These are phyloP conservation scores for Eclectus roratus DNA, from an alignment of 2,113 vertebrate genomes.

Conservation along the genomic window DNA sequence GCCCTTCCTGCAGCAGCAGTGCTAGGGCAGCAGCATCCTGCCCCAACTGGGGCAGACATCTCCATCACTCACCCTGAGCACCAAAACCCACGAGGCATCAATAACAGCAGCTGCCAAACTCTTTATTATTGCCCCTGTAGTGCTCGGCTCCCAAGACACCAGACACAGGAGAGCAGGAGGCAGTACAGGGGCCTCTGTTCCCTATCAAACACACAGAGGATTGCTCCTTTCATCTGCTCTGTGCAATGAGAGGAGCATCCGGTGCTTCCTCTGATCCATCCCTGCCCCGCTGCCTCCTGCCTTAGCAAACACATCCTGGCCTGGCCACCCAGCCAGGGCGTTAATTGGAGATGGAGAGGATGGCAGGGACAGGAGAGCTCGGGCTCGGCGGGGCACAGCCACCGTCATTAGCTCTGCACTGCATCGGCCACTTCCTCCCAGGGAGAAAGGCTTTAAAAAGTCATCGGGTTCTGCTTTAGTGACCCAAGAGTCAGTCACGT, in stretches of 20 bases:
- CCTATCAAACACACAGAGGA: background rate
- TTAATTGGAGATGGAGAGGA: background rate
- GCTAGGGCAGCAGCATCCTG: background rate
- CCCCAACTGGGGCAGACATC: background rate
- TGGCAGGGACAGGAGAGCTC: background rate
- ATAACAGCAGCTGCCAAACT: background rate
- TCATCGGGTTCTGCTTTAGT: background rate
- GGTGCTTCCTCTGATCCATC: background rate
- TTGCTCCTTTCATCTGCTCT: background rate
- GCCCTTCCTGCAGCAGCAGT: background rate
- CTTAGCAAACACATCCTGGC: background rate
- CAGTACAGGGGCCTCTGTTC: background rate
- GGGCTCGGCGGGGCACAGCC: background rate
- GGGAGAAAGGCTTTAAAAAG: background rate
- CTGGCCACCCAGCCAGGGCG: fast-evolving
- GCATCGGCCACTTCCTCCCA: background rate
- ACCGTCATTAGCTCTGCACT: background rate
- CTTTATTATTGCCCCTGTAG: background rate
- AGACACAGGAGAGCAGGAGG: background rate
- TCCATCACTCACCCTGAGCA: fast-evolving
- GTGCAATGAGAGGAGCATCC: background rate
- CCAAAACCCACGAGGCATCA: background rate
- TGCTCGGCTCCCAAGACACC: fast-evolving
- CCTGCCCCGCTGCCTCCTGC: background rate
- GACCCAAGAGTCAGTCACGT: background rate